Base-by-base conservation (phyloP, 1,140 invertebrate genomes). In the Delia radicum region DNA sequence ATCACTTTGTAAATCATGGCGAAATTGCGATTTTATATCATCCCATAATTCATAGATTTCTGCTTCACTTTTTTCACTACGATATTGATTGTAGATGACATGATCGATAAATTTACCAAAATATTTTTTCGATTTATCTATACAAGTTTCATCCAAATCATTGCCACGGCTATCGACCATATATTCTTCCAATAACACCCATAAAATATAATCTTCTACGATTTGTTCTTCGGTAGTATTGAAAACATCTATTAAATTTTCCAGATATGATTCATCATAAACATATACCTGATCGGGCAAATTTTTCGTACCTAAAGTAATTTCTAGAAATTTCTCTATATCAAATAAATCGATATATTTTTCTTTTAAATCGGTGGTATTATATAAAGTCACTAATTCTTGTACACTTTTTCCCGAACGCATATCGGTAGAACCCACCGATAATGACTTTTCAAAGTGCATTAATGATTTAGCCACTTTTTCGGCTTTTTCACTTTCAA, bases 71-170 rank as follows among this genome's bases (percentile, higher is more conserved):
- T 31, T 62, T 0, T 69, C 27, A 18, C 37, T 79, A 21, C 80
- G 80, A 63, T 80, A 84, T 1, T 77, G 48, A 12, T 77, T 63
- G 18, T 84, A 84, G 6, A 83, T 76, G 74, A 79, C 37, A 29
- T 84, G 78, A 46, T 84, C 78, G 3, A 77, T 48, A 0, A 80
- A 79, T 67, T 81, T 79, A 15, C 73, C 75, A 65, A 84, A 84
- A 75, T 80, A 77, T 21, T 75, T 82, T 24, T 79, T 82, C 3
- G 82, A 77, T 27, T 77, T 62, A 4, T 69, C 76, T 0, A 77
- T 78, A 63, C 83, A 84, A 77, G n/a, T n/a, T n/a, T n/a, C n/a
- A n/a, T n/a, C n/a, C n/a, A n/a, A n/a, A n/a, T n/a, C n/a, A n/a
- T n/a, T n/a, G n/a, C n/a, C n/a, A n/a, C n/a, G n/a, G n/a, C n/a